A percentile compares a stretch with the other conserved stretches of the same genome.
Evolutionary conservation across 2,888 invertebrate genomes (phyloP).

Genomic region (Pandemis corylana): DNA sequence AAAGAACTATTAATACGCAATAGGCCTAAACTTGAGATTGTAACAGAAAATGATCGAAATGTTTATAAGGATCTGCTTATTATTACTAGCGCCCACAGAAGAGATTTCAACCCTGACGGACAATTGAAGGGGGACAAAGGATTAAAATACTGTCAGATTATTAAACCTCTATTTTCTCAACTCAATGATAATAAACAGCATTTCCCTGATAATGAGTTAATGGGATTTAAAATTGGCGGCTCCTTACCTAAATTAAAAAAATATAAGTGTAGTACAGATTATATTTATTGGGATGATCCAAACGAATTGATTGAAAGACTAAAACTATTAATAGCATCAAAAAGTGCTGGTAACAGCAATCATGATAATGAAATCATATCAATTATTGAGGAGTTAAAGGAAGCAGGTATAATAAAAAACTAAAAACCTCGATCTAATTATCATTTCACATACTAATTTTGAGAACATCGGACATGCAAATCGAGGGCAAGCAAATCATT

Average conservation of each 20-base stretch:
- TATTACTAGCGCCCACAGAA: slow-evolving; percentile 19
- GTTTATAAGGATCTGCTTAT: slow-evolving; percentile 39
- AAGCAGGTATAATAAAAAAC: background rate
- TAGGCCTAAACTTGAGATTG: slow-evolving; percentile 20
- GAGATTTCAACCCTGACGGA: slow-evolving; percentile 7
- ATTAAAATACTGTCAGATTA: slow-evolving; percentile 11
- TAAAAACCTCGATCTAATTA: background rate
- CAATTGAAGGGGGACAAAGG: slow-evolving; percentile 21
- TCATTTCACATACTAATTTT: no score
- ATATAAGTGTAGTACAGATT: no score
- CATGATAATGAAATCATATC: background rate
- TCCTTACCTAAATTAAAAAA: no score
- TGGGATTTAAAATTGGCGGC: background rate
- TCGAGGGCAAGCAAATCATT: no score
- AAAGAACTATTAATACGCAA: slow-evolving; percentile 14
- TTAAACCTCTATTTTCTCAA: slow-evolving; percentile 2
- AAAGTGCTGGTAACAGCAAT: background rate
- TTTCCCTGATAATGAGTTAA: background rate
- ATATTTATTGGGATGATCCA: no score
- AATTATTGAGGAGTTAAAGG: background rate
- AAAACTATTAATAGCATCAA: background rate
- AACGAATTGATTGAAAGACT: no score
- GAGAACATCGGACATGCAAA: no score
- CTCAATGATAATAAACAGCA: slow-evolving; percentile 1
- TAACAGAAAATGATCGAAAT: slow-evolving; percentile 35